Conservation (phyloP, 2,113 vertebrate genomes). For the Dasyprocta punctata region DNA sequence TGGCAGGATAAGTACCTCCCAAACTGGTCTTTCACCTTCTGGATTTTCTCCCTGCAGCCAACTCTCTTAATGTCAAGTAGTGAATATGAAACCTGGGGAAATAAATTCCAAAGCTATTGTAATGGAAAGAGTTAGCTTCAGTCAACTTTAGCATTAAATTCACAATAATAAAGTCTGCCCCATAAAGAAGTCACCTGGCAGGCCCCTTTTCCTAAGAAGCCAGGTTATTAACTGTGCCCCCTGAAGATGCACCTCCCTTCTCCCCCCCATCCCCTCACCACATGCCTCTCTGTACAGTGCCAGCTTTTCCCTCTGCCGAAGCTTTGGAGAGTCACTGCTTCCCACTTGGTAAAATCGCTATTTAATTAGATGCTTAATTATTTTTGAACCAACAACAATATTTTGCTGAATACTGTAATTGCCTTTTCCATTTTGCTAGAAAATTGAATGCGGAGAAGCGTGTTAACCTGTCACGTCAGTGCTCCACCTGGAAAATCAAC, state of each 20-base stretch:
- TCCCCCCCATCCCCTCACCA: too few species aligned
- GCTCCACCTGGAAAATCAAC: slow-evolving; percentile 55
- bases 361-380: slow-evolving; percentile 78
- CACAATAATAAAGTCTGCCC: slow-evolving; percentile 15
- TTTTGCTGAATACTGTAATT: slow-evolving; percentile 73
- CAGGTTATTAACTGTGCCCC: slow-evolving; percentile 2
- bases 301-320: neutral
- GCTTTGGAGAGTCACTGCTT: neutral
- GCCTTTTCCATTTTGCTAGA: slow-evolving; percentile 71
- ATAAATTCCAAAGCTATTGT: slow-evolving; percentile 62
- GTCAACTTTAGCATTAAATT: slow-evolving; percentile 57
- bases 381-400: slow-evolving; percentile 70
- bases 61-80: slow-evolving; percentile 66
- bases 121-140: slow-evolving; percentile 64
- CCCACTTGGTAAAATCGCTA: slow-evolving; percentile 35
- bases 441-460: slow-evolving; percentile 72
- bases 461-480: slow-evolving; percentile 62
- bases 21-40: slow-evolving; percentile 32
- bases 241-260: neutral
- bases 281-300: neutral
- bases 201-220: neutral
- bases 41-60: slow-evolving; percentile 65
- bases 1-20: slow-evolving; percentile 58
- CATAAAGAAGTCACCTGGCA: neutral
- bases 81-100: slow-evolving; percentile 59